Conservation (phyloP, 2,888 invertebrate genomes). For the Caenorhabditis angaria region DNA sequence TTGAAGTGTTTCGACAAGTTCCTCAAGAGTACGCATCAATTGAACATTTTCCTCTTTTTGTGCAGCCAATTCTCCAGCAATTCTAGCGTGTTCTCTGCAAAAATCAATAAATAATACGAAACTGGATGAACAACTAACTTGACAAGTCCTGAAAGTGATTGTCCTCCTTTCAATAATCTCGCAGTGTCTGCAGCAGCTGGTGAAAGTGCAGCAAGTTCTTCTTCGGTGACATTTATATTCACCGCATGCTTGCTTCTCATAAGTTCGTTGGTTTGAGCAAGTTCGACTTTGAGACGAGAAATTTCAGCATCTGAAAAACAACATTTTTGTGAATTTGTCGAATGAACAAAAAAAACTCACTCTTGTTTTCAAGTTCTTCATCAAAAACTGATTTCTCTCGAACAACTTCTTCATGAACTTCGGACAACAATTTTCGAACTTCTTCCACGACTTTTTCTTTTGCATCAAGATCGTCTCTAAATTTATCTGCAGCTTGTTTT, state of each 20-base stretch:
- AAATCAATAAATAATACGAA: conserved; percentile 3
- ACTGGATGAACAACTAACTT: conserved; percentile 17
- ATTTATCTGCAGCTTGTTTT: conserved; percentile 25
- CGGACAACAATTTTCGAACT: conserved; percentile 17
- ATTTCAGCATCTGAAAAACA: conserved; percentile 23
- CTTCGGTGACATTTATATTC: conserved; percentile 50
- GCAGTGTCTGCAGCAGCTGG: conserved; percentile 66
- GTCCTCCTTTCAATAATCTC: conserved; percentile 56
- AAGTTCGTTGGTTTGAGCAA: conserved; percentile 53
- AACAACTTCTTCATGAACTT: conserved; percentile 27
- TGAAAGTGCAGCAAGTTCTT: conserved; percentile 54
- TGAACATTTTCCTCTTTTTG: conserved; percentile 42
- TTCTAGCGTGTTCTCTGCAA: conserved; percentile 56
- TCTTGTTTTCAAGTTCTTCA: conserved; percentile 15
- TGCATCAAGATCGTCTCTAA: conserved; percentile 23
- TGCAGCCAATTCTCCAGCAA: conserved; percentile 56
- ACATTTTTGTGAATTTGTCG: no score
- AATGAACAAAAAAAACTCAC: conserved; percentile 5
- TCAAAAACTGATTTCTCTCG: conserved; percentile 7
- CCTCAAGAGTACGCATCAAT: conserved; percentile 57
- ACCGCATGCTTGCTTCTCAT: conserved; percentile 52
- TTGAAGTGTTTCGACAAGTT: conserved; percentile 51
- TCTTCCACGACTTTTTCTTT: conserved; percentile 24
- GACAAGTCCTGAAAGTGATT: conserved; percentile 55
- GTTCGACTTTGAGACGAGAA: conserved; percentile 43